These are phyloP conservation scores for Cygnus buccinator DNA, from an alignment of 2,113 vertebrate species.

Conservation along the genomic window DNA sequence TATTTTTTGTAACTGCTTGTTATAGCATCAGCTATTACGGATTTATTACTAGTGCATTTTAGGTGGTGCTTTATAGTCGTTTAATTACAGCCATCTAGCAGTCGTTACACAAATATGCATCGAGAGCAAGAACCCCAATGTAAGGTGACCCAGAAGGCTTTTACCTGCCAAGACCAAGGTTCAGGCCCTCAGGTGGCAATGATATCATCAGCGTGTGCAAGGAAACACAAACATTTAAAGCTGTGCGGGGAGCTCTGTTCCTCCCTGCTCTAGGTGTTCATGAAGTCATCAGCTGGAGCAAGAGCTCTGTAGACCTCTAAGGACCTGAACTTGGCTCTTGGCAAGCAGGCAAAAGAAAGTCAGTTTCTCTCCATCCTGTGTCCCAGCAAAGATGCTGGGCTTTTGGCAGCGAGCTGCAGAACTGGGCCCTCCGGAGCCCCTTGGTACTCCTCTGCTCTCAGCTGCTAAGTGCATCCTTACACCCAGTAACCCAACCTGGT, in stretches of 20 bases:
- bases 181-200: conserved; percentile 53
- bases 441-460: not conserved
- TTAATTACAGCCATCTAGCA: conserved; percentile 52
- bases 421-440: not conserved
- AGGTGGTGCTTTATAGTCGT: conserved; percentile 50
- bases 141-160: conserved; percentile 40
- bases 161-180: conserved; percentile 57
- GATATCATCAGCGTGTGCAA: conserved; percentile 47
- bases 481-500: not conserved
- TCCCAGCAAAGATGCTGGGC: not conserved
- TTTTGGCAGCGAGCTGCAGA: conserved; percentile 38
- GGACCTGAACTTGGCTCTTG: conserved; percentile 44
- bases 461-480: not conserved
- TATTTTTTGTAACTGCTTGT: conserved; percentile 3
- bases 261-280: conserved; percentile 34
- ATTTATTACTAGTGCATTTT: conserved; percentile 61
- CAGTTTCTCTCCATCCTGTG: not conserved
- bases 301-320: not conserved
- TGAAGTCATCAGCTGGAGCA: conserved; percentile 58
- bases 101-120: conserved; percentile 36
- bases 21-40: conserved; percentile 49
- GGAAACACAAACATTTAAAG: conserved; percentile 42
- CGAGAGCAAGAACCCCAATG: not conserved
- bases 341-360: conserved; percentile 40
- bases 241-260: conserved; percentile 37